Percentiles rank a stretch among this genome's conserved stretches.
These are phyloP conservation scores for Trichonephila clavipes DNA, from an alignment of 1,140 invertebrate species.

Conservation along the genomic window DNA sequence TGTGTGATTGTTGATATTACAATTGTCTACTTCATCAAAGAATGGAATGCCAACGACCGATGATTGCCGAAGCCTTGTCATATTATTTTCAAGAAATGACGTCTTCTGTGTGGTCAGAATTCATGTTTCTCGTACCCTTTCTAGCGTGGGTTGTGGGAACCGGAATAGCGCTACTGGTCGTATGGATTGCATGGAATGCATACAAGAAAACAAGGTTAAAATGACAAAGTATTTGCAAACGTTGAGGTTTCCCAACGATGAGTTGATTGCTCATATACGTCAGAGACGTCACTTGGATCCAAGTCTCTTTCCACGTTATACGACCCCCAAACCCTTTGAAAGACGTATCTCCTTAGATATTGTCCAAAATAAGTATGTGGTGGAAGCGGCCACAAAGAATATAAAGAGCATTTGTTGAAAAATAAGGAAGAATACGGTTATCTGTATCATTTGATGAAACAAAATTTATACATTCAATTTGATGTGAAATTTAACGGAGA, in stretches of 20 bases:
- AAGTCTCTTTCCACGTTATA: background rate
- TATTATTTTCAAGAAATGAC: too few species aligned
- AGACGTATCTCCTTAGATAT: background rate
- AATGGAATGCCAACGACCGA: constrained; percentile 33
- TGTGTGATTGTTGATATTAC: background rate
- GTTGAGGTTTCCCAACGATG: background rate
- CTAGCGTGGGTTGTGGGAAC: background rate
- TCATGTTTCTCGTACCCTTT: too few species aligned
- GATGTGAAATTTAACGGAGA: constrained; percentile 42
- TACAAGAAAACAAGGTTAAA: background rate
- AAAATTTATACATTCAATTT: background rate
- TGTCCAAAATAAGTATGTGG: background rate
- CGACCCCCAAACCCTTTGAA: background rate
- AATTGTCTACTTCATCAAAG: background rate
- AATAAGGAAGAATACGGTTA: constrained; percentile 40
- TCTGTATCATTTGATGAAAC: constrained; percentile 26
- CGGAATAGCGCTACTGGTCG: background rate
- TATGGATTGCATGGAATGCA: too few species aligned
- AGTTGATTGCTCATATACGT: background rate
- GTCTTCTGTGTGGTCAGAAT: too few species aligned
- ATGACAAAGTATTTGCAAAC: background rate
- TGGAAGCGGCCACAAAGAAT: background rate
- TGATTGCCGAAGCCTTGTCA: too few species aligned
- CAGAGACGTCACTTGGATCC: background rate
- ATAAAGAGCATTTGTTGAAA: background rate